Percentiles rank a stretch among this genome's conserved stretches.
phyloP scores from a whole-genome alignment of 2,797 vertebrate genomes.

The Vireo griseus region DNA sequence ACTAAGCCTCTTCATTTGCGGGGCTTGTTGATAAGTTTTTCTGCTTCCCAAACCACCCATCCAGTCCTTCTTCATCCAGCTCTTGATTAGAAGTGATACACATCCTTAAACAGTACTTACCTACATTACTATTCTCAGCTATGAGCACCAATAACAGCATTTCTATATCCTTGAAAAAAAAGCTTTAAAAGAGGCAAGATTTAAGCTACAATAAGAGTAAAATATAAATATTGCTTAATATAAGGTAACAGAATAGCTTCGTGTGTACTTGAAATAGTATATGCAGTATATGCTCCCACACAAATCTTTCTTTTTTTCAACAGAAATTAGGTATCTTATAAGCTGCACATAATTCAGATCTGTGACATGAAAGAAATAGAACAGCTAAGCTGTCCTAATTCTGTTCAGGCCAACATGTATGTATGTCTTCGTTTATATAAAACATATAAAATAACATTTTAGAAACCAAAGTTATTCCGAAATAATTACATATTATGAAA shows the following conservation, averaged over 20 bases:
- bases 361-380: not conserved
- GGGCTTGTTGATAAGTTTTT: not conserved
- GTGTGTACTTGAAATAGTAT: not conserved
- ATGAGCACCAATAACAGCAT: not conserved
- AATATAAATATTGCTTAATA: not conserved
- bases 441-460: not conserved
- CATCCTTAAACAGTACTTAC: not conserved
- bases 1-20: not conserved
- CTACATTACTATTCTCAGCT: not conserved
- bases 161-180: not conserved
- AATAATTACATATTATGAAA: not conserved
- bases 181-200: not conserved
- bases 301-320: accelerated
- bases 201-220: not conserved
- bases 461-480: not conserved
- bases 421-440: not conserved
- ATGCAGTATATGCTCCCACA: not conserved
- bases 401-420: not conserved
- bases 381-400: not conserved
- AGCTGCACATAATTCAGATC: not conserved
- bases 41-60: not conserved
- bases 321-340: not conserved
- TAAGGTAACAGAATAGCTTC: not conserved
- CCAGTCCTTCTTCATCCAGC: not conserved
- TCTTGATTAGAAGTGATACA: not conserved